Percentiles rank a stretch among this genome's conserved stretches.
phyloP scores from a whole-genome alignment of 2,113 vertebrate species.

The Crotalus horridus region DNA sequence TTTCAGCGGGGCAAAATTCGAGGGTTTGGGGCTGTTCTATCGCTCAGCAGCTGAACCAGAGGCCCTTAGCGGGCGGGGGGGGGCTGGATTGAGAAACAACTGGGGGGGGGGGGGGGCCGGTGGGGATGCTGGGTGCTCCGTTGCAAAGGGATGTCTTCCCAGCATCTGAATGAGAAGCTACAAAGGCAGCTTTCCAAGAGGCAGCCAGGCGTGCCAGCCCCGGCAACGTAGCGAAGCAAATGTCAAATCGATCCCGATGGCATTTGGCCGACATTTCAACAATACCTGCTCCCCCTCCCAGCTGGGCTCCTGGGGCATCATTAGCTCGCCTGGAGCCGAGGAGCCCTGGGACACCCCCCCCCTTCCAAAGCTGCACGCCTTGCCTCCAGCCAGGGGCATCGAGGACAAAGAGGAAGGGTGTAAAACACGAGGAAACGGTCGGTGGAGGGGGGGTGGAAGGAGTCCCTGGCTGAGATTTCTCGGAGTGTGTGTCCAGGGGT shows the following conservation, averaged over 20 bases:
- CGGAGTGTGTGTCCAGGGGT: too few species aligned
- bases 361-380: background rate
- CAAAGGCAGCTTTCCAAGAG: background rate
- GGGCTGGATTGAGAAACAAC: too few species aligned
- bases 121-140: background rate
- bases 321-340: background rate
- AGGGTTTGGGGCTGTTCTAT: background rate
- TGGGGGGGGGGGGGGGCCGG: too few species aligned
- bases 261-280: constrained; percentile 30
- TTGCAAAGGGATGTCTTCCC: background rate
- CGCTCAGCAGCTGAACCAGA: background rate
- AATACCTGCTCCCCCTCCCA: background rate
- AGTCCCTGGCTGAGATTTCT: too few species aligned
- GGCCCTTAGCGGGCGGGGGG: background rate
- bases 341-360: too few species aligned
- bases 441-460: too few species aligned
- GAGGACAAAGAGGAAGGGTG: background rate
- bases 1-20: background rate
- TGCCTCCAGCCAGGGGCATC: too few species aligned
- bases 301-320: background rate
- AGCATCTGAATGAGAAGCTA: background rate
- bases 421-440: background rate
- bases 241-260: constrained; percentile 30
- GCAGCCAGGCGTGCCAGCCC: background rate
- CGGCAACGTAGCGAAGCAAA: background rate